phyloP scores from a whole-genome alignment of 2,113 vertebrate genomes.

The Prochilodus magdalenae region DNA sequence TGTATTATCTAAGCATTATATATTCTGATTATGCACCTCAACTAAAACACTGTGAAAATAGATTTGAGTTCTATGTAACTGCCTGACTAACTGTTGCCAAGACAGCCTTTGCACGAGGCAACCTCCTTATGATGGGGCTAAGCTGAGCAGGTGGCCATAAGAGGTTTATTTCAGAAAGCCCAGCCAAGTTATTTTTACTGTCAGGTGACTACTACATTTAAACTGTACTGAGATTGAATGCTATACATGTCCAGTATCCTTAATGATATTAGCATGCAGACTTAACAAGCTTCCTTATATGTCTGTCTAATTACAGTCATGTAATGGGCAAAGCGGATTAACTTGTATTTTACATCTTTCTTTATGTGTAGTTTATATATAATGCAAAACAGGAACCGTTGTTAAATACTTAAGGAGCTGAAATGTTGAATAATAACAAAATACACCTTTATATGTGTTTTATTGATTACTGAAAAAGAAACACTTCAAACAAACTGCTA shows the following conservation, averaged over 20 bases:
- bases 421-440: not conserved
- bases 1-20: too few relatives aligned
- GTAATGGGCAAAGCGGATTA: not conserved
- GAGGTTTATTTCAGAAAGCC: slow-evolving; percentile 14
- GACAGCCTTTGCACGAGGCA: not conserved
- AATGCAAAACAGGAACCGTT: too few relatives aligned
- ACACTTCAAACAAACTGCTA: slow-evolving; percentile 43
- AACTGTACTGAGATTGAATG: not conserved
- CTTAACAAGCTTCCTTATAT: slow-evolving; percentile 10
- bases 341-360: not conserved
- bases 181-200: slow-evolving; percentile 4
- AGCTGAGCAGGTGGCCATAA: slow-evolving; percentile 3
- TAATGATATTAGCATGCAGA: not conserved
- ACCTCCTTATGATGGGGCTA: not conserved
- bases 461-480: slow-evolving; percentile 31
- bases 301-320: slow-evolving; percentile 9
- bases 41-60: not conserved
- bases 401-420: not conserved
- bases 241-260: not conserved
- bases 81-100: not conserved
- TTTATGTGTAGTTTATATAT: not conserved
- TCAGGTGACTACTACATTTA: slow-evolving; percentile 8
- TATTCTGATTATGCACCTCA: not conserved
- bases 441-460: slow-evolving; percentile 4
- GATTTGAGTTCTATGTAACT: not conserved